Percentiles rank a stretch among this genome's conserved stretches.
These are phyloP conservation scores for Ptychobarbus kaznakovi DNA, from an alignment of 2,797 vertebrate species.

Conservation along the genomic window DNA sequence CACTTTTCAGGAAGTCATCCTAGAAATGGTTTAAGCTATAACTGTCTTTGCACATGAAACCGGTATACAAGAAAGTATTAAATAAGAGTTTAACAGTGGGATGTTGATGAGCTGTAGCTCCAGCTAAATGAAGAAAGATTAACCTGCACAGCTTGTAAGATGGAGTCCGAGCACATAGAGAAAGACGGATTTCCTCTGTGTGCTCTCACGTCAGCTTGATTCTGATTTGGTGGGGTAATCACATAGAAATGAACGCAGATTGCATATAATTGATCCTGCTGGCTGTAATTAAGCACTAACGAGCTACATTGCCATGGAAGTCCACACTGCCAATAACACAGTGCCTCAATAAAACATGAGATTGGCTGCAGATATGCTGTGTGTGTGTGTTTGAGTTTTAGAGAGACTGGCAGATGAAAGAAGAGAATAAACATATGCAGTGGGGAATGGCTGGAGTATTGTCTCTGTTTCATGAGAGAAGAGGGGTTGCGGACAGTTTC, in stretches of 20 bases:
- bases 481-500: conserved; percentile 61
- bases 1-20: not conserved
- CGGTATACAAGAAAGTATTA: not conserved
- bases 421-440: conserved; percentile 75
- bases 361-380: conserved; percentile 34
- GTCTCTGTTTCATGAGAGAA: conserved; percentile 70
- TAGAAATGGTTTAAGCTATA: not conserved
- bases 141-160: conserved; percentile 19
- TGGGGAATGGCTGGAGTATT: conserved; percentile 74
- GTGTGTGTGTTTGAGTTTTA: conserved; percentile 50
- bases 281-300: conserved; percentile 75
- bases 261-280: conserved; percentile 79
- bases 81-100: conserved; percentile 11
- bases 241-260: conserved; percentile 75
- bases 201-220: conserved; percentile 47
- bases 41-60: not conserved
- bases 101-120: conserved; percentile 11
- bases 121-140: not conserved
- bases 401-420: conserved; percentile 75
- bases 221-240: conserved; percentile 78
- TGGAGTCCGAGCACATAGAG: conserved; percentile 8
- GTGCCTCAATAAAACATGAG: conserved; percentile 37
- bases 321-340: conserved; percentile 65
- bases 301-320: conserved; percentile 78
- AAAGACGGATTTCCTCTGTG: conserved; percentile 4